Base-by-base conservation (phyloP, 2,113 vertebrate species). In the Albula glossodonta region DNA sequence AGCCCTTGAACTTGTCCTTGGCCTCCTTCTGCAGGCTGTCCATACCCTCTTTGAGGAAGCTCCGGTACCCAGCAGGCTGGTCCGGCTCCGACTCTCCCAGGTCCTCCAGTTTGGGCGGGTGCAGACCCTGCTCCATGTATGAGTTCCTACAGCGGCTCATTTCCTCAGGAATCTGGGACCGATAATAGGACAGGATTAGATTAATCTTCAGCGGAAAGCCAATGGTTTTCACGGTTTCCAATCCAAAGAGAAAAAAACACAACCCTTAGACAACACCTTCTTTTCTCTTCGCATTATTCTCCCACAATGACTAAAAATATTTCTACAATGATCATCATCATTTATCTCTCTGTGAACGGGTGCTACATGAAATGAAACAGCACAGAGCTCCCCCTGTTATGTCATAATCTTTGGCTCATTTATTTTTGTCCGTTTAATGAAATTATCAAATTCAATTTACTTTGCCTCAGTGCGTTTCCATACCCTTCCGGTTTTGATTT, bases 1-100 rank as follows among this genome's bases (percentile, higher is more conserved):
- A 99, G 84, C 97, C 97, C 92, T 95, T 98, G 90, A 98, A 98
- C 92, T 98, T 99, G 87, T 99, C 98, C 90, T 96, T 98, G 89
- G 96, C 97, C 89, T 99, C 98, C 93, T 97, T 99, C 87, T 97
- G 97, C 52, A 99, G 95, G 84, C 94, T 94, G n/a, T 98, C 97
- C 25, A 97, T 89, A 17, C 95, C 93, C 50, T 95, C 96, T 88
- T 96, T 96, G 49, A 99, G 90, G 88, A 96, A 96, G 0, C 89
- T 91, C 51, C 95, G 93, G 90, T 96, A 96, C 22, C 90, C 89
- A 31, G 70, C 7, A 10, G n/a, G n/a, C 12, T 81, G 89, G 41
- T 93, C 94, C 0, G 94, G 95, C 0, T 79, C 92, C 13, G 93
- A 94, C 87, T 97, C 96, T 51, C 96, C 94, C 0, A 99, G 93